Base-by-base conservation (phyloP, 2,888 invertebrate genomes). In the Onthophagus sagittarius region DNA sequence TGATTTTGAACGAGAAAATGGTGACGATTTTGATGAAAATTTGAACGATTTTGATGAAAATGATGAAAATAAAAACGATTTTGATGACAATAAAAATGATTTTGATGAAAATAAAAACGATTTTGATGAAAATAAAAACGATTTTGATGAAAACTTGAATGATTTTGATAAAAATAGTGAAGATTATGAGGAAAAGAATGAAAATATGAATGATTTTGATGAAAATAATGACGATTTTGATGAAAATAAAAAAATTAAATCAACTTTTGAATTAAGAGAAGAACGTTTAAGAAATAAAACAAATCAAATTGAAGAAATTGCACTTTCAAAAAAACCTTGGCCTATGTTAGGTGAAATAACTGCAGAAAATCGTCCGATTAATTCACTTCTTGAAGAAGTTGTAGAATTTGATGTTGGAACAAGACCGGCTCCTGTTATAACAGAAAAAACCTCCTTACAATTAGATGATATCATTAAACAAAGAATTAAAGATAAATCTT, bases 381-480 rank as follows among this genome's bases (percentile, higher is more conserved):
- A 99, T 86, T 97, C 98, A 0, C 86, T 99, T 15, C 87, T 99
- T 0, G 94, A 98, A 86, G 97, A 98, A 86, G 91, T 95, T 74
- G 89, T 99, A 0, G 94, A 97, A 81, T 97, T 96, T 86, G 97
- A 98, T 82, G 88, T 94, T 23, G 92, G 93, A 0, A 88, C 91
- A 0, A 88, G 94, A 81, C 94, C 95, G 88, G 93, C 97, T 1
- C 98, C 98, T 0, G 89, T 96, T 0, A 95, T 98, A 67, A 98
- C 98, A 0, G 96, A 97, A 83, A 92, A 97, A 83, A 95, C 95
- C 0, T 96, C 96, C 0, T 81, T 92, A 3, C 92, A 91, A 67
- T 85, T 99, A 67, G 98, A 99, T 86, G 95, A 96, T 77, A 90
- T 98, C 11, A 96, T 99, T n/a, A 90, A 87, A 77, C 95, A 93